These are phyloP conservation scores for Schizothorax lantsangensis DNA, from an alignment of 2,797 vertebrate genomes.

Conservation along the genomic window DNA sequence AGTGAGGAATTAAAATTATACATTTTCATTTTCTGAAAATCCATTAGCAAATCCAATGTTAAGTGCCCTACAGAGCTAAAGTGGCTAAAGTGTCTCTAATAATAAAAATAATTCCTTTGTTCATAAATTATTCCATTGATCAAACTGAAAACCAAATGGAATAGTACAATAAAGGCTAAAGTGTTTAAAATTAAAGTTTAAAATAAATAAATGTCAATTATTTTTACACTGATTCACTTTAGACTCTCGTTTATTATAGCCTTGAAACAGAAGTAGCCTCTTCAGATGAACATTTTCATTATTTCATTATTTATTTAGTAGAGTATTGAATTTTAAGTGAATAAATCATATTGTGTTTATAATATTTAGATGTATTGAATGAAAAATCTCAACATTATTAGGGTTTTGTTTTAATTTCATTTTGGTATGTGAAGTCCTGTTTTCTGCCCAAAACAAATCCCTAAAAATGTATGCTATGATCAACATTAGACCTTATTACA, in stretches of 20 bases:
- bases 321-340: neutral
- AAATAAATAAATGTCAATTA: neutral
- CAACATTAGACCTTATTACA: too few species aligned
- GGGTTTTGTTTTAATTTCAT: neutral
- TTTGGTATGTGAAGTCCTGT: neutral
- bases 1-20: constrained; percentile 8
- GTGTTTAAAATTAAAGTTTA: constrained; percentile 10
- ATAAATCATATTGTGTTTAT: neutral
- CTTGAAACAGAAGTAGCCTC: constrained; percentile 29
- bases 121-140: constrained; percentile 35
- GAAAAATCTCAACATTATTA: neutral
- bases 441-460: too few species aligned
- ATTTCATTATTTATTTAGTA: neutral
- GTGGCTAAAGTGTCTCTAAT: constrained; percentile 18
- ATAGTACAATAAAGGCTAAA: constrained; percentile 3
- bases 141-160: constrained; percentile 25
- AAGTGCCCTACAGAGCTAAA: constrained; percentile 26
- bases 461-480: too few species aligned
- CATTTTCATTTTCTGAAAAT: constrained; percentile 7
- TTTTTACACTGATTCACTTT: constrained; percentile 10
- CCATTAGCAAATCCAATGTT: constrained; percentile 17
- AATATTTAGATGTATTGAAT: neutral
- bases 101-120: constrained; percentile 29
- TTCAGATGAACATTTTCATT: neutral
- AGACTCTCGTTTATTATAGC: constrained; percentile 9